Evolutionary conservation across 2,797 vertebrate genomes (phyloP).

Genomic region (Pipistrellus kuhlii): DNA sequence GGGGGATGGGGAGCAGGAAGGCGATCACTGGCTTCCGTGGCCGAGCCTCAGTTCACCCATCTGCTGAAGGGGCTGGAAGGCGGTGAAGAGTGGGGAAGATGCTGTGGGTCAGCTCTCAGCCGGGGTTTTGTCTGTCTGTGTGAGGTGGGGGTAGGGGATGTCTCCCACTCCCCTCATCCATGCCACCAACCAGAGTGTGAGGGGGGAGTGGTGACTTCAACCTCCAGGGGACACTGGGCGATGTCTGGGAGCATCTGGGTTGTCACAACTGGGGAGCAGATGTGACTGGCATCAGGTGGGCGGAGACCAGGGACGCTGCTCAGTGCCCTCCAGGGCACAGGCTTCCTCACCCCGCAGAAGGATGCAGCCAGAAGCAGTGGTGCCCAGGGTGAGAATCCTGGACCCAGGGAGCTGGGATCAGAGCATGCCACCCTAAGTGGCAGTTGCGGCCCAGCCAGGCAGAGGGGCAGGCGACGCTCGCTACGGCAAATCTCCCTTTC

Average conservation of each 20-base stretch:
- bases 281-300: neutral
- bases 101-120: neutral
- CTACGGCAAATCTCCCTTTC: too few species aligned
- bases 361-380: neutral
- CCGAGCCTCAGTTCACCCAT: neutral
- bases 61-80: neutral
- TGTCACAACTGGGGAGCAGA: neutral
- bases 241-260: neutral
- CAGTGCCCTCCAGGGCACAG: too few species aligned
- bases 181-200: neutral
- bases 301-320: neutral
- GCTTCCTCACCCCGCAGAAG: neutral
- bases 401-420: neutral
- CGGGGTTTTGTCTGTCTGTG: neutral
- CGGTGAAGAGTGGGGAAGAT: accelerated
- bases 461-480: neutral
- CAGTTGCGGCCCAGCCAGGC: neutral
- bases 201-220: neutral
- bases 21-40: neutral
- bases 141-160: neutral
- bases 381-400: neutral
- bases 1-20: neutral
- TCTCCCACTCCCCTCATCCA: neutral
- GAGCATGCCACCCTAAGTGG: neutral
- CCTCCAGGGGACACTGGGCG: neutral